Evolutionary conservation across 2,797 vertebrate species (phyloP).

Genomic region (Enteromius mattozi): DNA sequence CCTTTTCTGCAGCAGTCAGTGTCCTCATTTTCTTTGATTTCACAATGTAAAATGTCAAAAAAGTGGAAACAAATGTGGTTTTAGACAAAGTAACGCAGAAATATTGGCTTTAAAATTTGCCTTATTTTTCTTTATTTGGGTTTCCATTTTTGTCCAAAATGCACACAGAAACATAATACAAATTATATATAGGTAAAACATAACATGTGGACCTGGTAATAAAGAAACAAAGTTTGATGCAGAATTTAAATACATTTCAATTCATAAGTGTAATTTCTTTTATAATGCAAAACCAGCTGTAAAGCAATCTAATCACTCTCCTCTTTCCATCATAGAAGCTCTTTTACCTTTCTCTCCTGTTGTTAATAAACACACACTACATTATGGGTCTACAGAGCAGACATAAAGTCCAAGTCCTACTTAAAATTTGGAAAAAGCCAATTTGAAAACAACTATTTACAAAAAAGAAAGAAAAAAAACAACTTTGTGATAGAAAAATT

Average conservation of each 20-base stretch:
- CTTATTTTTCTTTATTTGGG: conserved; percentile 8
- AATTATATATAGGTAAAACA: background rate
- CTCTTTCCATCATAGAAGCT: background rate
- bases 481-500: background rate
- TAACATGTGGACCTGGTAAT: background rate
- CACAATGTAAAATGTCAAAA: background rate
- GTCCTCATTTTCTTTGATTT: background rate
- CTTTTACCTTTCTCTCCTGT: background rate
- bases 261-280: background rate
- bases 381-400: background rate
- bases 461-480: background rate
- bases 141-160: conserved; percentile 11
- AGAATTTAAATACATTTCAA: background rate
- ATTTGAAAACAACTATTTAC: conserved; percentile 28
- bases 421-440: background rate
- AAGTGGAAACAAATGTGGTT: background rate
- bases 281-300: background rate
- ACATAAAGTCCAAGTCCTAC: background rate
- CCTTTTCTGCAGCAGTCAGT: background rate
- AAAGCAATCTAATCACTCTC: background rate
- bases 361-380: background rate
- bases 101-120: background rate
- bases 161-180: background rate
- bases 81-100: background rate
- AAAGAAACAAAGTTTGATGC: background rate